phyloP scores from a whole-genome alignment of 2,797 vertebrate species.

The Pantherophis alleghaniensis region DNA sequence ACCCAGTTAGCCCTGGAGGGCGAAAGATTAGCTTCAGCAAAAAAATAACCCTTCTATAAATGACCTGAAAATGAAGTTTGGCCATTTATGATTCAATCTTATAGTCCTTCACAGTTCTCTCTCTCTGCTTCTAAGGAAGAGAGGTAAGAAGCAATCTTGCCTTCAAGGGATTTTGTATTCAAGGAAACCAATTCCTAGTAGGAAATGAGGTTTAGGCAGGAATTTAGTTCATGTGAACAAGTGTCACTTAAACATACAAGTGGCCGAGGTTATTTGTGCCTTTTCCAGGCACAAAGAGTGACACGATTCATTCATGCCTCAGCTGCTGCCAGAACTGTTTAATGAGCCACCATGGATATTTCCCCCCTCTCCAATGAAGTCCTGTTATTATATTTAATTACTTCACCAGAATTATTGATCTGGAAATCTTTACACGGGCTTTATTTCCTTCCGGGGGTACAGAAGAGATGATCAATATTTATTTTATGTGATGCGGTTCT shows the following conservation, averaged over 20 bases:
- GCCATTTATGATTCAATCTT: neutral
- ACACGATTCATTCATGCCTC: neutral
- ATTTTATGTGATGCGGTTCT: neutral
- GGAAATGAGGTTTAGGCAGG: neutral
- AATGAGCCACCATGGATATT: neutral
- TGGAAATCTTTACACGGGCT: conserved; percentile 10
- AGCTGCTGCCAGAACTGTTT: neutral
- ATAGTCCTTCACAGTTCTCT: neutral
- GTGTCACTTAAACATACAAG: neutral
- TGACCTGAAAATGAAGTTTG: neutral
- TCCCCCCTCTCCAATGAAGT: neutral
- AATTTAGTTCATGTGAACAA: neutral
- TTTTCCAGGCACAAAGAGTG: neutral
- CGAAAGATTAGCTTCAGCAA: neutral
- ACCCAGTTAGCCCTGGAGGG: neutral
- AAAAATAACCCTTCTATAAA: neutral
- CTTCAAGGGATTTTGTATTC: neutral
- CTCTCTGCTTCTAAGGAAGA: neutral
- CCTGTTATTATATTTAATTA: conserved; percentile 6
- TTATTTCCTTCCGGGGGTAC: neutral
- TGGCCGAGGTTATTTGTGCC: neutral
- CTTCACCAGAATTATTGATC: conserved; percentile 17
- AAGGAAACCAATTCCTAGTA: neutral
- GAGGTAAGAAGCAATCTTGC: neutral
- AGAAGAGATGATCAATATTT: conserved; percentile 1